Evolutionary conservation across 2,113 vertebrate species (phyloP).

Genomic region (Semicossyphus pulcher): DNA sequence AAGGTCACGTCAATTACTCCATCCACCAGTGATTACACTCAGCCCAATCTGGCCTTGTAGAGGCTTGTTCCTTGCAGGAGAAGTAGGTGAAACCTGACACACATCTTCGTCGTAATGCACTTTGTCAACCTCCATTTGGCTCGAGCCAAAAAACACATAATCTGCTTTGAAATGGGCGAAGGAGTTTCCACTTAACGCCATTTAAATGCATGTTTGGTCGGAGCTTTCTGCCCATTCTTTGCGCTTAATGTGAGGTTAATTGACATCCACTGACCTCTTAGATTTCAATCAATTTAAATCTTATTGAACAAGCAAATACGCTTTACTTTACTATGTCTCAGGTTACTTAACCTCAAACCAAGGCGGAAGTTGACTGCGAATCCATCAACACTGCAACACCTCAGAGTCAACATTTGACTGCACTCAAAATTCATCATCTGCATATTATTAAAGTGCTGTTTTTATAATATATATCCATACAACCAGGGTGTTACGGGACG

Average conservation of each 20-base stretch:
- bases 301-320: not conserved
- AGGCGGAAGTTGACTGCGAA: not conserved
- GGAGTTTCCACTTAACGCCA: not conserved
- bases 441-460: not conserved
- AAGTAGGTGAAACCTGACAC: conserved; percentile 23
- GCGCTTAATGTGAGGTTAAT: not conserved
- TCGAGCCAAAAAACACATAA: conserved; percentile 21
- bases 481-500: not conserved
- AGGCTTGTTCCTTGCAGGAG: conserved; percentile 19
- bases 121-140: conserved; percentile 38
- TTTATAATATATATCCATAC: conserved; percentile 9
- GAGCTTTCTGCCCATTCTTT: not conserved
- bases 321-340: not conserved
- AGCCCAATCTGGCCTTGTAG: conserved; percentile 52
- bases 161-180: conserved; percentile 3
- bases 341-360: not conserved
- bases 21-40: conserved; percentile 58
- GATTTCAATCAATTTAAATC: not conserved
- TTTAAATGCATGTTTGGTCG: not conserved
- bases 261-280: not conserved
- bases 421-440: conserved; percentile 3
- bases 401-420: not conserved
- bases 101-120: conserved; percentile 24
- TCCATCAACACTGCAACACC: not conserved
- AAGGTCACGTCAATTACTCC: conserved; percentile 67